phyloP scores from a whole-genome alignment of 2,113 vertebrate genomes.

The Sisor rabdophorus region DNA sequence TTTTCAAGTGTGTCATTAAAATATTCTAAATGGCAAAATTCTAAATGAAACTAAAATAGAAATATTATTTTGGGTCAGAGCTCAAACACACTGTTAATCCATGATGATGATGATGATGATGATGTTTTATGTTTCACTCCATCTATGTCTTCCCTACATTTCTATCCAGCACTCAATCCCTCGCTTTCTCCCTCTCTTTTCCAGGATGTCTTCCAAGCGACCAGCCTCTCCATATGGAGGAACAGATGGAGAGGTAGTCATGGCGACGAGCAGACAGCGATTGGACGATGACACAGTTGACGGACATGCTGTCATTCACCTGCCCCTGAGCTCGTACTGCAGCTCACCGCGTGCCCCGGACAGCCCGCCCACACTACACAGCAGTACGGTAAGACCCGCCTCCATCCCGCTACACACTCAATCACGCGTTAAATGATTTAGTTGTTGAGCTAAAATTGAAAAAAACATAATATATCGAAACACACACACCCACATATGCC shows the following conservation, averaged over 20 bases:
- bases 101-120: constrained; percentile 5
- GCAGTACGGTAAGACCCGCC: constrained; percentile 73
- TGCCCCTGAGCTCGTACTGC: constrained; percentile 95
- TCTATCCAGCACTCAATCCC: constrained; percentile 61
- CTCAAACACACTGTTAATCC: neutral
- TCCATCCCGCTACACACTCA: neutral
- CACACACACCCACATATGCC: too few species aligned
- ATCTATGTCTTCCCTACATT: constrained; percentile 26
- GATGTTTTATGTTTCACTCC: constrained; percentile 32
- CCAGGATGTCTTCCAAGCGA: constrained; percentile 99
- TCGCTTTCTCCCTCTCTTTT: constrained; percentile 68
- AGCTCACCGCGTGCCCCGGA: constrained; percentile 85
- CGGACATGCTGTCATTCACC: constrained; percentile 95
- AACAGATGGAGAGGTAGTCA: constrained; percentile 99
- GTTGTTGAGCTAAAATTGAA: neutral
- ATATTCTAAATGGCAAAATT: too few species aligned
- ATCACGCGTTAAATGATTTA: neutral
- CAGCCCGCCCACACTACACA: constrained; percentile 86
- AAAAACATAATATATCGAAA: too few species aligned
- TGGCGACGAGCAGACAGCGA: constrained; percentile 99
- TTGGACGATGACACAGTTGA: constrained; percentile 94
- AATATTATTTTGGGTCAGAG: neutral
- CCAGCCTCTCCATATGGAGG: constrained; percentile 99
- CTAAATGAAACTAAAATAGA: too few species aligned
- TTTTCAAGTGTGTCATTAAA: too few species aligned